Conservation (phyloP, 1,140 invertebrate species). For the Polyergus mexicanus region DNA sequence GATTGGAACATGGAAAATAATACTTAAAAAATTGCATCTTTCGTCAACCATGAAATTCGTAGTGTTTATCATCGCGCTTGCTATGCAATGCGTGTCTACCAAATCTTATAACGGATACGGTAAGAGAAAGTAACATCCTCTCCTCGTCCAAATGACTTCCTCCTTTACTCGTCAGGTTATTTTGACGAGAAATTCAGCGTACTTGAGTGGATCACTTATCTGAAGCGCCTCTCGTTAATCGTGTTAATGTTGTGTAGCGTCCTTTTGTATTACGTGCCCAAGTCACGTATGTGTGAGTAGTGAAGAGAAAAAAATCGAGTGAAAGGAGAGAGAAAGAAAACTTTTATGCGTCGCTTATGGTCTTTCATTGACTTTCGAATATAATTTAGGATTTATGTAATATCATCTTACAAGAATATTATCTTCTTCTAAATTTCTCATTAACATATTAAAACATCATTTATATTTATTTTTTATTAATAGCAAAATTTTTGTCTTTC, state of each 20-base stretch:
- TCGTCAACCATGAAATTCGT: conserved; percentile 62
- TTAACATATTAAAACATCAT: background rate
- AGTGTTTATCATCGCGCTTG: conserved; percentile 28
- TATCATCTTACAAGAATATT: background rate
- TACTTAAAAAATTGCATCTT: conserved; percentile 6
- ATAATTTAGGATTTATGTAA: background rate
- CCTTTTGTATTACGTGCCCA: conserved; percentile 76
- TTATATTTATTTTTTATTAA: background rate
- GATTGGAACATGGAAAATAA: conserved; percentile 5
- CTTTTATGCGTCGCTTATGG: background rate
- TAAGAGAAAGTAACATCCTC: conserved; percentile 62
- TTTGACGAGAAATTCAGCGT: conserved; percentile 65
- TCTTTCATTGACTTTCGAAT: background rate
- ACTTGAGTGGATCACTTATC: conserved; percentile 68
- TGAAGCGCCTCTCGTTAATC: conserved; percentile 71
- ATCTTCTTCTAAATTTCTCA: background rate
- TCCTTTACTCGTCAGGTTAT: conserved; percentile 63
- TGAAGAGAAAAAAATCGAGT: conserved; percentile 16
- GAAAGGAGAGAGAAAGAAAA: conserved; percentile 30
- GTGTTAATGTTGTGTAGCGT: conserved; percentile 68
- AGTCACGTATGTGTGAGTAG: conserved; percentile 78
- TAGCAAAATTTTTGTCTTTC: background rate
- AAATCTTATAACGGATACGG: conserved; percentile 57
- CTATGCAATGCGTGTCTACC: conserved; percentile 57
- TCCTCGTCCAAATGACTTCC: conserved; percentile 41